Evolutionary conservation across 2,113 vertebrate genomes (phyloP).

Genomic region (Arizona elegans): DNA sequence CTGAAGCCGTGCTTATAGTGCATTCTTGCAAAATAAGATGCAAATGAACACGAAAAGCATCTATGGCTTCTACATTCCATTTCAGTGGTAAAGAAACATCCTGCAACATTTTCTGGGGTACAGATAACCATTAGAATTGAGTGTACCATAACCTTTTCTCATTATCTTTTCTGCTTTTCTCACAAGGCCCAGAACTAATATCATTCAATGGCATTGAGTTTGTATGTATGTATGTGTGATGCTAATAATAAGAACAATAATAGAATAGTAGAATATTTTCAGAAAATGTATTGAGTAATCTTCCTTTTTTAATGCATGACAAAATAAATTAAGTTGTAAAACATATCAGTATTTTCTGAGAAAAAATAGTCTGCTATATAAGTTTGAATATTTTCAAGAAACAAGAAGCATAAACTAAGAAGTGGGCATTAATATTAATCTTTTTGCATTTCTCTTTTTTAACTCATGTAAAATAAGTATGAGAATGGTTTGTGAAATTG

Average conservation of each 20-base stretch:
- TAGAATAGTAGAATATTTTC: background rate
- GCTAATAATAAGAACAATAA: background rate
- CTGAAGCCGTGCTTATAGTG: background rate
- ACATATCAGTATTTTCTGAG: background rate
- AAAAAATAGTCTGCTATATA: background rate
- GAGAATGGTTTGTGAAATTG: background rate
- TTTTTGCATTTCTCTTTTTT: background rate
- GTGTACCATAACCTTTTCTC: background rate
- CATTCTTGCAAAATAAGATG: background rate
- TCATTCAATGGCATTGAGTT: background rate
- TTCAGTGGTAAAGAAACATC: background rate
- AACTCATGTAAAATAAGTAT: background rate
- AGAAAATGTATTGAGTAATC: background rate
- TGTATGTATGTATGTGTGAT: background rate
- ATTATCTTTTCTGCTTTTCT: background rate
- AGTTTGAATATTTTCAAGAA: background rate
- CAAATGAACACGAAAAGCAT: background rate
- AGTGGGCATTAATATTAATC: background rate
- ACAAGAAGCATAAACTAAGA: background rate
- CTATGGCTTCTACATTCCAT: background rate
- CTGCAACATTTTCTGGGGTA: background rate
- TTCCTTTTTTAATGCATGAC: background rate
- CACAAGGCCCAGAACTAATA: background rate
- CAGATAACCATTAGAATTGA: background rate
- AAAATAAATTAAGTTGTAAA: background rate